Base-by-base conservation (phyloP, 1,140 invertebrate genomes). In the Homarus americanus region DNA sequence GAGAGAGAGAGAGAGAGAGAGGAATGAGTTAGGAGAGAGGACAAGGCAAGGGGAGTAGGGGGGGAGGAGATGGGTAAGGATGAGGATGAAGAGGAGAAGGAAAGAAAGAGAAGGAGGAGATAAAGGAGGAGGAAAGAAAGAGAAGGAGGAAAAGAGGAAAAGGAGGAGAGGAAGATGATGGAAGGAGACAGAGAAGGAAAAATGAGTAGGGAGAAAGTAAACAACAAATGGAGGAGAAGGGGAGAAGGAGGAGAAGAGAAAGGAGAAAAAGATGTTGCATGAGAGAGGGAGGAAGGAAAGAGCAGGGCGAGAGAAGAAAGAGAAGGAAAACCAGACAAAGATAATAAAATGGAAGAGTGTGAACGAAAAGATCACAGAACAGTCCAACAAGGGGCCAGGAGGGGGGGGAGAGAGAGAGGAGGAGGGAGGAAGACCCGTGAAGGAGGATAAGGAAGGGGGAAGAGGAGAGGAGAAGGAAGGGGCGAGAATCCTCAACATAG, bases 171-270 rank as follows among this genome's bases (percentile, higher is more conserved):
- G 10, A 72, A 34, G 34, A 78, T 24, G 44, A 49, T 40, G 44
- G 76, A 79, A 44, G 44, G 40, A 79, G 76, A 79, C 38, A 79
- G 76, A 44, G 76, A 53, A 38, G 40, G 78, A 80, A 38, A 80
- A 44, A 79, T 40, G 20, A 72, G 10, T 38, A 38, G 38, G n/a
- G n/a, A n/a, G n/a, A n/a, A n/a, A n/a, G n/a, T 7, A 1, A 4
- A n/a, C 4, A 15, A 76, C 28, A 76, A 34, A 32, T 10, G 41
- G 28, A 38, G 12, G 49, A 34, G 17, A 58, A 44, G 66, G 28
- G 34, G 28, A 34, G 49, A 66, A 40, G 17, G 58, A 58, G 80
- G 44, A 2, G 20, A 38, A 66, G 53, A 66, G 12, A 0, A 66
- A 10, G 28, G 9, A 17, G 28, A n/a, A 17, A 83, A 20, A 63